Evolutionary conservation across 1,140 invertebrate species (phyloP), one percentile per base, ranked within the genome.

Genomic region (Pteromalus puparum): DNA sequence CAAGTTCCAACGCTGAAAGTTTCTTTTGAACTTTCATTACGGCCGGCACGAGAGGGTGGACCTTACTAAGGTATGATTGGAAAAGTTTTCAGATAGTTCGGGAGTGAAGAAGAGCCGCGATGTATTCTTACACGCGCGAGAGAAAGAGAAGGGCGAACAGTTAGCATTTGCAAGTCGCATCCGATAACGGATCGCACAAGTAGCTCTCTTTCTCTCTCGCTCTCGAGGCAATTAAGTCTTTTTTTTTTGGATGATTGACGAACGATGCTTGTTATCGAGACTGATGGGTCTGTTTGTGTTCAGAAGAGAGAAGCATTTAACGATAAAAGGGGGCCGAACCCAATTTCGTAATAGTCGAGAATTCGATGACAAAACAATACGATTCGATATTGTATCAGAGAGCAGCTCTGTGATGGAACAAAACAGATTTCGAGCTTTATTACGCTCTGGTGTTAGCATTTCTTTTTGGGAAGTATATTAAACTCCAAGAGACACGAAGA

Each of bases 1-100:
- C 73, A 88, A 88, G 81, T 88, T 87, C 73, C 65, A 53, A 78
- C 84, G 77, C 28, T 67, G 65, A 30, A 68, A 88, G 86, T 86
- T 87, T 84, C 86, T 86, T 87, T 82, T 74, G 85, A 90, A 90
- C 87, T 90, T 90, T 89, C 89, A 90, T 90, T 90, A 90, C 87
- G 67, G 21, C 67, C 4, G 67, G 26, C 18, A 21, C 5, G 18
- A 5, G 18, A 2, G 21, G 53, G 53, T 38, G 72, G 85, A 84
- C 85, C 84, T 80, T 81, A 83, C 81, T 72, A 53, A 84, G 88
- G 87, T 90, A 90, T 90, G 90, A 91, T 91, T 90, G 90, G 90
- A 91, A 91, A 91, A 91, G 90, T 91, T 91, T 78, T 53, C 77
- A 77, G 82, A 73, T 74, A 83, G 73, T 77, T 84, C 72, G 61